A percentile compares a stretch with the other conserved stretches of the same genome.
Conservation (phyloP, 2,113 vertebrate genomes). For the Burhinus oedicnemus region DNA sequence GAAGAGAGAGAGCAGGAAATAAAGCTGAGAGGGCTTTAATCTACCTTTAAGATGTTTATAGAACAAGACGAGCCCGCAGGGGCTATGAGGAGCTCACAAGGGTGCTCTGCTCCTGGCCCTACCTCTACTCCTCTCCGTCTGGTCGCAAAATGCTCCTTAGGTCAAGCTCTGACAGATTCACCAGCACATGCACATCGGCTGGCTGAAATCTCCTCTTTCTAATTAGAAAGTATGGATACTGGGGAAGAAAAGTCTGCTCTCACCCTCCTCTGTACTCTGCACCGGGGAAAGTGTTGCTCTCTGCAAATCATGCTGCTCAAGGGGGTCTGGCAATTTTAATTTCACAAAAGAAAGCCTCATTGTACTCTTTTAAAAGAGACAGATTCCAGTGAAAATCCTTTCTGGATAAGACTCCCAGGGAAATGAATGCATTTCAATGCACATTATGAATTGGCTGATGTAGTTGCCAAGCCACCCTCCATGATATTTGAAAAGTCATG, state of each 20-base stretch:
- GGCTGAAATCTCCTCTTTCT: background rate
- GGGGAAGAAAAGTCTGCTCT: background rate
- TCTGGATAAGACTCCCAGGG: background rate
- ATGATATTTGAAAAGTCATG: too few relatives aligned
- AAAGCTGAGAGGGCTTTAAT: background rate
- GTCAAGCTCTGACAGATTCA: background rate
- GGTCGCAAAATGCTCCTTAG: background rate
- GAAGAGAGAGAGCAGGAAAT: rapidly evolving
- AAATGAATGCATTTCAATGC: background rate
- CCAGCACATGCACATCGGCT: rapidly evolving
- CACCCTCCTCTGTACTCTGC: background rate
- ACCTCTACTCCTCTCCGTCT: background rate
- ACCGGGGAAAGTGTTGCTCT: background rate
- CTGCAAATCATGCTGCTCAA: background rate
- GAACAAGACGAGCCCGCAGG: background rate
- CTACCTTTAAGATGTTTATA: background rate
- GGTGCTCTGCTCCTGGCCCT: background rate
- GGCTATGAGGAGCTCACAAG: background rate
- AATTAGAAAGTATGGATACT: background rate
- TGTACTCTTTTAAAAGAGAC: background rate
- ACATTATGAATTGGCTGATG: background rate
- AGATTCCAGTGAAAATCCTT: background rate
- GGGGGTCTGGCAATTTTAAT: background rate
- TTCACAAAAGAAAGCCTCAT: background rate
- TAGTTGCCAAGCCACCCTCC: too few relatives aligned